These are phyloP conservation scores for Meda fulgida DNA, from an alignment of 2,797 vertebrate genomes.

Conservation along the genomic window DNA sequence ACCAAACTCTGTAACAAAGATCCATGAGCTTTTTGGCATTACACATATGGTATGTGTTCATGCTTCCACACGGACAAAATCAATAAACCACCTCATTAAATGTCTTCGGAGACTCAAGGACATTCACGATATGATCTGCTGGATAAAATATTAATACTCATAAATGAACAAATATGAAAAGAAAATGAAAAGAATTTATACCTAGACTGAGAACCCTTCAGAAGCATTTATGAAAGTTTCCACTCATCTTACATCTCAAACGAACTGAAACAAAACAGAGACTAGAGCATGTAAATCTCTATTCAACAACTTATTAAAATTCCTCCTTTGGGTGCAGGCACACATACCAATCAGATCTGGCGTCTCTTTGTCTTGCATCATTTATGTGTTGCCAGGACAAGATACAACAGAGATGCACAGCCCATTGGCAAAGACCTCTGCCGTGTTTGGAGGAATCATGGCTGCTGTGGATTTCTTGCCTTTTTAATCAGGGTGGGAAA, in stretches of 20 bases:
- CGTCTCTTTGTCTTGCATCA: conserved; percentile 73
- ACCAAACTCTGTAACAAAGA: background rate
- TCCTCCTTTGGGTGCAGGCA: conserved; percentile 38
- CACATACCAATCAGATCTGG: conserved; percentile 65
- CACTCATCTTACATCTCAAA: conserved; percentile 21
- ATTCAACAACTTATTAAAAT: conserved; percentile 50
- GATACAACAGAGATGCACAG: conserved; percentile 67
- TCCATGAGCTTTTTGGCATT: conserved; percentile 15
- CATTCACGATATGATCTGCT: conserved; percentile 14
- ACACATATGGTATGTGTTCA: background rate
- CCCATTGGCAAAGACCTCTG: conserved; percentile 60
- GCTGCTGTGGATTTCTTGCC: conserved; percentile 57
- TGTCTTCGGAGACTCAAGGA: conserved; percentile 26
- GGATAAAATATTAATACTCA: background rate
- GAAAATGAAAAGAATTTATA: conserved; percentile 16
- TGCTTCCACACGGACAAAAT: conserved; percentile 29
- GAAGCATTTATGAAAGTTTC: conserved; percentile 13
- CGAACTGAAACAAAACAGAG: conserved; percentile 15
- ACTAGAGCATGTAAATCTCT: conserved; percentile 29
- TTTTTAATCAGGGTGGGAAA: conserved; percentile 62
- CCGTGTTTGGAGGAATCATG: conserved; percentile 43
- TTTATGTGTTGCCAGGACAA: conserved; percentile 72
- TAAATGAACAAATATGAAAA: background rate
- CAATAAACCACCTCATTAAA: conserved; percentile 31
- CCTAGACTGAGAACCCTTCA: background rate